These are phyloP conservation scores for Acleris emargana DNA, from an alignment of 2,888 invertebrate genomes.

Conservation along the genomic window DNA sequence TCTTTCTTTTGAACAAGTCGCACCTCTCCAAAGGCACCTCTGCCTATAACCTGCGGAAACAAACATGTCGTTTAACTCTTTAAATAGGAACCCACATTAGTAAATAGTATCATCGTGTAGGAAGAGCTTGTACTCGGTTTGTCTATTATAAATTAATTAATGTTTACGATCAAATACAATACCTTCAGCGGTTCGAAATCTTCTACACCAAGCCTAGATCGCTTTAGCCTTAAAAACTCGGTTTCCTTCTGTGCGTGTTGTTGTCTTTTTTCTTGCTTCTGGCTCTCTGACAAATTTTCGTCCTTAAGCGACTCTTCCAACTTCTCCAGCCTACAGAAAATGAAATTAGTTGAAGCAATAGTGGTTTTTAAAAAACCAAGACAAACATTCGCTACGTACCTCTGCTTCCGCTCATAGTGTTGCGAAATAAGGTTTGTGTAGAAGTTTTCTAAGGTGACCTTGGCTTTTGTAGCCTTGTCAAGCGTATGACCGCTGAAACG, in stretches of 20 bases:
- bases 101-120: too few species aligned
- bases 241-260: slow-evolving; percentile 99
- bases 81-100: too few species aligned
- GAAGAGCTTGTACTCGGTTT: too few species aligned
- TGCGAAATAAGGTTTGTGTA: slow-evolving; percentile 99
- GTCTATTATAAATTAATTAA: too few species aligned
- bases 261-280: slow-evolving; percentile 96
- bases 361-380: too few species aligned
- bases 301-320: slow-evolving; percentile 98
- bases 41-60: slow-evolving; percentile 86
- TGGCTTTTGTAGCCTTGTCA: slow-evolving; percentile 99
- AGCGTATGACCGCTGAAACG: slow-evolving; percentile 98
- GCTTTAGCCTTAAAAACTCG: slow-evolving; percentile 97
- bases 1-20: slow-evolving; percentile 99
- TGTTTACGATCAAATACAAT: slow-evolving; percentile 11
- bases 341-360: neutral
- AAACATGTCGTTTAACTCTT: neutral
- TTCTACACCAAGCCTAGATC: slow-evolving; percentile 97
- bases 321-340: slow-evolving; percentile 88
- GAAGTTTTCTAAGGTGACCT: slow-evolving; percentile 99
- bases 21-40: slow-evolving; percentile 97
- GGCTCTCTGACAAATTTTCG: slow-evolving; percentile 96
- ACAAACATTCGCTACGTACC: slow-evolving; percentile 73
- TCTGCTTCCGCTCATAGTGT: slow-evolving; percentile 98
- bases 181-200: slow-evolving; percentile 99